These are phyloP conservation scores for Cynocephalus volans DNA, from an alignment of 2,113 vertebrate species.

Conservation along the genomic window DNA sequence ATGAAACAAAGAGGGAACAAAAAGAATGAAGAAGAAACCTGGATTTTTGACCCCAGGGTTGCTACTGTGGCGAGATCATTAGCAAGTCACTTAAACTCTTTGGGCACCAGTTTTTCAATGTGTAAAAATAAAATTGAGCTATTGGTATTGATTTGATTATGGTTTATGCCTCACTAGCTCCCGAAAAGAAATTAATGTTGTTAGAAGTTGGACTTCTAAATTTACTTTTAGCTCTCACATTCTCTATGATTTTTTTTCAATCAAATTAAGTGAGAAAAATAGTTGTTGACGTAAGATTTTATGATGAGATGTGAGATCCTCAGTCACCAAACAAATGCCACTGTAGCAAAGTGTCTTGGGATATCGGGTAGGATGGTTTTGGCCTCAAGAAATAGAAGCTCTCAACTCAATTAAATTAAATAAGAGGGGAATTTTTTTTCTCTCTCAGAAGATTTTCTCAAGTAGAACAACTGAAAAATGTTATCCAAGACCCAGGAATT, in stretches of 20 bases:
- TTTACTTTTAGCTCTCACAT: background rate
- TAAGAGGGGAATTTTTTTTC: background rate
- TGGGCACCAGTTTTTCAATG: background rate
- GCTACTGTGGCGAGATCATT: background rate
- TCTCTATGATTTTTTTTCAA: background rate
- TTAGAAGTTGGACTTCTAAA: background rate
- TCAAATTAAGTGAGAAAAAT: conserved; percentile 30
- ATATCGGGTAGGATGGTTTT: background rate
- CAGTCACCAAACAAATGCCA: background rate
- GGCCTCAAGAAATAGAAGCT: background rate
- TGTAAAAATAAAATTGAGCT: background rate
- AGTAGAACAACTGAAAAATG: background rate
- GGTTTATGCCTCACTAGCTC: background rate
- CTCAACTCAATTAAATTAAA: background rate
- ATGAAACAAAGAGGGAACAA: background rate
- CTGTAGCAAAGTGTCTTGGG: background rate
- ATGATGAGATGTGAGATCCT: background rate
- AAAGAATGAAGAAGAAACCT: background rate
- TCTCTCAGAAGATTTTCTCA: background rate
- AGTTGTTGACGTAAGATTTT: background rate
- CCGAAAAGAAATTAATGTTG: background rate
- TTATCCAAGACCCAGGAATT: background rate
- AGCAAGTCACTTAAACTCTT: background rate
- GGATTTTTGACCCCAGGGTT: background rate
- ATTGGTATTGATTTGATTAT: background rate